Evolutionary conservation across 2,113 vertebrate genomes (phyloP).

Genomic region (Bujurquina vittata): DNA sequence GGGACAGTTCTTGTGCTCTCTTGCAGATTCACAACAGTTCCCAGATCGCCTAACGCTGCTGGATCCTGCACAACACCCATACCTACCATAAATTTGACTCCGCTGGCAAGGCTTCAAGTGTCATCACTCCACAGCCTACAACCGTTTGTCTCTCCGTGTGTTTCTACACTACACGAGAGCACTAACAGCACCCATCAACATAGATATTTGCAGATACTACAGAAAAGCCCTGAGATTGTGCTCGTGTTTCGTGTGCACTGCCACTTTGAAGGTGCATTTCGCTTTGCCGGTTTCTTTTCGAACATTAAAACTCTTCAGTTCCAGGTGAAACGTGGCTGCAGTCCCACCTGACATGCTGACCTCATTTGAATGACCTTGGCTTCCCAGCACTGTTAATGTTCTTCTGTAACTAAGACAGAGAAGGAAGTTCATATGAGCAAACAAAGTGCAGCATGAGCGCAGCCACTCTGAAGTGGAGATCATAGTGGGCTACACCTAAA

Average conservation of each 20-base stretch:
- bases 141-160: constrained; percentile 49
- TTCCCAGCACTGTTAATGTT: constrained; percentile 15
- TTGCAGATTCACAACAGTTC: constrained; percentile 58
- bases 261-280: not conserved
- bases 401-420: constrained; percentile 15
- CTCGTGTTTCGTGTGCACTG: not conserved
- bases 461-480: constrained; percentile 52
- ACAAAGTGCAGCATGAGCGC: constrained; percentile 26
- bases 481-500: constrained; percentile 68
- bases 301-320: not conserved
- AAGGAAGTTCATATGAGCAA: constrained; percentile 3
- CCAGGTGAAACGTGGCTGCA: constrained; percentile 42
- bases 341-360: constrained; percentile 51
- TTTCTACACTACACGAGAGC: constrained; percentile 2
- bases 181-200: constrained; percentile 52
- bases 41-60: constrained; percentile 64
- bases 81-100: constrained; percentile 67
- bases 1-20: constrained; percentile 61
- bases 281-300: not conserved
- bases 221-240: not conserved
- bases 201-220: constrained; percentile 2
- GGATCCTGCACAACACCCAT: constrained; percentile 56
- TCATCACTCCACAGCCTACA: constrained; percentile 58
- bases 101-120: constrained; percentile 58
- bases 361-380: constrained; percentile 50